phyloP scores from a whole-genome alignment of 2,113 vertebrate genomes.

The Charadrius vociferus region DNA sequence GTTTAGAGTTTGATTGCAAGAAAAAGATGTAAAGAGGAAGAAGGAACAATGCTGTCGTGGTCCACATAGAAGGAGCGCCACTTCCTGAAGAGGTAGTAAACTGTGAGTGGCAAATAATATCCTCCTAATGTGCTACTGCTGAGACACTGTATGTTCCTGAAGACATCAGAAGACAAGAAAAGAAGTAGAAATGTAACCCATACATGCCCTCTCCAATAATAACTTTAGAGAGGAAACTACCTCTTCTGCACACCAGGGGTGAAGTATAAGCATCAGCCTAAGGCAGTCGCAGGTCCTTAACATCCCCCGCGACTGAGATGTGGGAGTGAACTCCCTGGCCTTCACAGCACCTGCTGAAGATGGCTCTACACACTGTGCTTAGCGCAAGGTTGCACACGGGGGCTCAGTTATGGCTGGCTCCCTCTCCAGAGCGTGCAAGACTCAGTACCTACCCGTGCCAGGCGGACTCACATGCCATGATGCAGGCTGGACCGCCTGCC shows the following conservation, averaged over 20 bases:
- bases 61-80: neutral
- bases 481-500: neutral
- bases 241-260: too few relatives aligned
- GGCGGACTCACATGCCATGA: fast-evolving
- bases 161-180: neutral
- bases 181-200: neutral
- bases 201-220: too few relatives aligned
- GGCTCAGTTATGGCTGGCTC: too few relatives aligned
- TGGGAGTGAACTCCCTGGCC: too few relatives aligned
- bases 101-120: neutral
- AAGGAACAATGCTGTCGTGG: neutral
- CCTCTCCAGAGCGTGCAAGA: too few relatives aligned
- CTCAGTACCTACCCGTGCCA: neutral
- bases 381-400: too few relatives aligned
- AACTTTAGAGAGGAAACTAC: too few relatives aligned
- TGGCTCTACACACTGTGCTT: too few relatives aligned
- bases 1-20: neutral
- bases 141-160: neutral
- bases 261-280: too few relatives aligned
- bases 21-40: neutral
- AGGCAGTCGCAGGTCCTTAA: too few relatives aligned
- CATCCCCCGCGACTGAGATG: too few relatives aligned
- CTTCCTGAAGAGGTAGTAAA: neutral
- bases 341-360: too few relatives aligned
- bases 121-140: neutral